phyloP scores from a whole-genome alignment of 2,113 vertebrate species.

The Plotosus lineatus region DNA sequence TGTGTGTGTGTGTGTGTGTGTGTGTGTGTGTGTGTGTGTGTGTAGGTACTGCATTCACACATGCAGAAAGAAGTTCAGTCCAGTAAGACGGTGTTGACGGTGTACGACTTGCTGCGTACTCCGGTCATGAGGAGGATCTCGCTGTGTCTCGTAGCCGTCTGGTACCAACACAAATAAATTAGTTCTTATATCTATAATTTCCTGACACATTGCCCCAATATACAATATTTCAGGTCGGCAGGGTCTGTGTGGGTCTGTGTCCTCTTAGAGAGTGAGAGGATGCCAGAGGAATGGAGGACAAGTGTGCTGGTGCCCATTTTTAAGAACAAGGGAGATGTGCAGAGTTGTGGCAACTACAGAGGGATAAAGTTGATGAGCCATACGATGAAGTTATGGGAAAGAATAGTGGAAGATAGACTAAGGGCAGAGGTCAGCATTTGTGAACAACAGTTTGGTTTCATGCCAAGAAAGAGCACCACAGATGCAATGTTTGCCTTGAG shows the following conservation, averaged over 20 bases:
- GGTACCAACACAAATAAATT: constrained; percentile 60
- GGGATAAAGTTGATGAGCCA: no score
- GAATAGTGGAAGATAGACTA: no score
- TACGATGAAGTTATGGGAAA: no score
- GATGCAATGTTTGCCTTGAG: no score
- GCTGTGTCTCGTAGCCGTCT: constrained; percentile 68
- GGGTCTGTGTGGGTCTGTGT: background rate
- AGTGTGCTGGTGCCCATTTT: no score
- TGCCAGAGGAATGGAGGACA: no score
- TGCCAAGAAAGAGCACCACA: no score
- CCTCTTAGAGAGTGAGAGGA: no score
- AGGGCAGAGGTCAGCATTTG: no score
- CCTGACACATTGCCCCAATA: background rate
- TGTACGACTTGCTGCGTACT: constrained; percentile 69
- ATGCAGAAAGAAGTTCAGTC: constrained; percentile 77
- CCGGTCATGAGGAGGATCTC: constrained; percentile 73
- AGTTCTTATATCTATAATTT: background rate
- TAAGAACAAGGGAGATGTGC: no score
- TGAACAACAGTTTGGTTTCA: no score
- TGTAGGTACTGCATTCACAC: constrained; percentile 74
- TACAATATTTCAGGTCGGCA: background rate
- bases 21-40: constrained; percentile 7
- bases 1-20: constrained; percentile 22
- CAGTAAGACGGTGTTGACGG: background rate
- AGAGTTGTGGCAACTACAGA: no score